Conservation (phyloP, 2,113 vertebrate species). For the Ochotona princeps region DNA sequence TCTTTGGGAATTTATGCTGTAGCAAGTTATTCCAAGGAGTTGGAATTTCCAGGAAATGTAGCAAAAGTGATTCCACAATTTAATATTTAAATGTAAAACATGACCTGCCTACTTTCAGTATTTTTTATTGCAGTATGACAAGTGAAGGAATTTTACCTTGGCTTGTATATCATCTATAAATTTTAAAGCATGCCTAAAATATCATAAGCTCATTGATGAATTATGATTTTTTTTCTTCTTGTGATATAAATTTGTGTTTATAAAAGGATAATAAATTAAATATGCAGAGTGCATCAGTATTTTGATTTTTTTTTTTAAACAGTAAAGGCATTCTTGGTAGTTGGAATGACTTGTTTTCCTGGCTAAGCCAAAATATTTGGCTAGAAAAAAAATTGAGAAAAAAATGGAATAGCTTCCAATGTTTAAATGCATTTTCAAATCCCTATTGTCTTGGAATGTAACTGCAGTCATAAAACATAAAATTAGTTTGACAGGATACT, state of each 20-base stretch:
- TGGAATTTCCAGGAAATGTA: neutral
- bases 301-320: slow-evolving; percentile 34
- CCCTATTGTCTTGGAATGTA: slow-evolving; percentile 68
- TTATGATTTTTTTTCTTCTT: neutral
- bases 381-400: slow-evolving; percentile 30
- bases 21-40: neutral
- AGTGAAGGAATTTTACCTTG: slow-evolving; percentile 8
- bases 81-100: slow-evolving; percentile 22
- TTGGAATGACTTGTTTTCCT: slow-evolving; percentile 43
- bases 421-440: slow-evolving; percentile 72
- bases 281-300: neutral
- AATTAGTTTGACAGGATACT: slow-evolving; percentile 63
- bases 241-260: neutral
- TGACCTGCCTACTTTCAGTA: neutral
- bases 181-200: neutral
- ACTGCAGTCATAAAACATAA: slow-evolving; percentile 53
- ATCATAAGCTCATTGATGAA: neutral
- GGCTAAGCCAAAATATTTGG: slow-evolving; percentile 59
- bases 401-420: slow-evolving; percentile 35
- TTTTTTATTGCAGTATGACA: neutral
- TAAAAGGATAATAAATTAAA: slow-evolving; percentile 19
- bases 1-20: neutral
- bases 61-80: neutral
- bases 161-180: neutral
- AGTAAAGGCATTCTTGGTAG: neutral